Evolutionary conservation across 2,888 invertebrate genomes (phyloP), one percentile per base, ranked within the genome.

Genomic region (Lasioglossum pauxillum): DNA sequence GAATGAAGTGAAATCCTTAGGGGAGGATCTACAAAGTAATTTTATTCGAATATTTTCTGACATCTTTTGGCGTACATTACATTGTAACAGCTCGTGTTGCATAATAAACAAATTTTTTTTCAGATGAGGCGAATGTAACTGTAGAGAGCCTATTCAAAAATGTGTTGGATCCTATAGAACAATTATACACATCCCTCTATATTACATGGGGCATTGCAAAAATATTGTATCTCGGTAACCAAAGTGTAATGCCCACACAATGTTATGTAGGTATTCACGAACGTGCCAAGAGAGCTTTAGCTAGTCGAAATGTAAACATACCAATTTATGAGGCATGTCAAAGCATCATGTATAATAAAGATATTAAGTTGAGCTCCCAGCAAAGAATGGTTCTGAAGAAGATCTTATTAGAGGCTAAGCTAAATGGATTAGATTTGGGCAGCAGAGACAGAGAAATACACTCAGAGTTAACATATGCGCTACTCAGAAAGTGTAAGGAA

Each of bases 131-230:
- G 14, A 92, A 95, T 75, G 83, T 83, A 27, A 46, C 46, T 35
- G 14, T 91, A 90, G 96, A 97, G 94, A 96, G 7, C 27, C 14
- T 97, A 73, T 97, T 98, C 94, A 95, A 96, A 53, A 97, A 97
- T 92, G 95, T 98, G 75, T 96, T 98, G 85, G 96, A 97, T 88
- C 97, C 98, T 1, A 93, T 99, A 44, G 98, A 99, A 94, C 96
- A 96, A 90, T 94, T 97, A 1, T 97, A 97, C 53, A 96, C 96
- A 0, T 97, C 98, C 16, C 95, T 99, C 75, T 98, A 98, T 93
- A 96, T 97, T 75, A 98, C 98, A 5, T 98, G 98, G 98, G 98
- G 98, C 16, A 96, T 98, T 91, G 97, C 98, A 0, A 98, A 98
- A 95, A 97, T 98, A 5, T 95, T 99, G 19, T 98, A 98, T 93